A percentile compares a stretch with the other conserved stretches of the same genome.
phyloP scores from a whole-genome alignment of 2,888 invertebrate species.

The Clunio marinus region DNA sequence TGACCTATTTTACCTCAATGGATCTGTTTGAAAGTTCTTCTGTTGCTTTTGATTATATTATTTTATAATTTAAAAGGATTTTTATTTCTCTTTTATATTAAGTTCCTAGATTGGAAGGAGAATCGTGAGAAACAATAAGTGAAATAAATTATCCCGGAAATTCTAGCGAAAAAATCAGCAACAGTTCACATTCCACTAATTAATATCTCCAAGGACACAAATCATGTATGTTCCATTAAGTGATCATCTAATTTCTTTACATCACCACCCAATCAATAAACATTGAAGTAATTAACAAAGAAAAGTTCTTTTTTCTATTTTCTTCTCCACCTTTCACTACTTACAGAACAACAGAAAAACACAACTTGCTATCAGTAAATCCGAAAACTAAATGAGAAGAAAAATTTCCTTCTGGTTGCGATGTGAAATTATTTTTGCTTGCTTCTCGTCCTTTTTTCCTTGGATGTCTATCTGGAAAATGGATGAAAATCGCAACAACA shows the following conservation, averaged over 20 bases:
- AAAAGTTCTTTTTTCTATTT: background rate
- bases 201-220: too few species aligned
- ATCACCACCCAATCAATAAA: background rate
- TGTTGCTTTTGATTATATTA: too few species aligned
- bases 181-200: too few species aligned
- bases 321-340: background rate
- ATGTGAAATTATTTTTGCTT: slow-evolving; percentile 38
- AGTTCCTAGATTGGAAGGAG: too few species aligned
- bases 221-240: too few species aligned
- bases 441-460: background rate
- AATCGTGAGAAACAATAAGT: too few species aligned
- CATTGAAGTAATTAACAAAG: background rate
- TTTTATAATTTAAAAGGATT: too few species aligned
- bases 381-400: slow-evolving; percentile 52
- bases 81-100: too few species aligned
- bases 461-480: slow-evolving; percentile 4
- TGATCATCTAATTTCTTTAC: too few species aligned
- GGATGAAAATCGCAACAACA: slow-evolving; percentile 15
- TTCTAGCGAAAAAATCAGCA: too few species aligned
- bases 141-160: too few species aligned
- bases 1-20: background rate
- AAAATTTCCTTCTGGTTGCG: background rate
- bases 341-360: slow-evolving; percentile 47
- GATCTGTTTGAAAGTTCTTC: too few species aligned
- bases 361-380: slow-evolving; percentile 53